Base-by-base conservation (phyloP, 2,797 vertebrate species). In the Halcyon smyrnensis region DNA sequence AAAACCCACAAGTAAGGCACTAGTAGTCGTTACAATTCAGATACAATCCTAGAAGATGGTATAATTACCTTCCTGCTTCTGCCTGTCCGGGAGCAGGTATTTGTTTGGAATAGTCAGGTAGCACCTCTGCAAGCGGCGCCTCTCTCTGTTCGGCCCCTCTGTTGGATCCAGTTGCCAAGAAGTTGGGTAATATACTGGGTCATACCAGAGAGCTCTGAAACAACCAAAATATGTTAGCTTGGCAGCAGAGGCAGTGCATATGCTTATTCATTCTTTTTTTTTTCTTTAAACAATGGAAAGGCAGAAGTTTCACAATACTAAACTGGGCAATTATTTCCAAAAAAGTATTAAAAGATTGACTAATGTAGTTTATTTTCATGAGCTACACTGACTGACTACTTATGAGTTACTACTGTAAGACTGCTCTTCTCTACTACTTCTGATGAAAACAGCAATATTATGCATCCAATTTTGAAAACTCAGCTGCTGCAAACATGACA, bases 101-200 rank as follows among this genome's bases (percentile, higher is more conserved):
- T 99, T 99, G 98, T 99, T 99, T 65, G 99, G 99, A 94, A 99
- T 99, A 85, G 99, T 99, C 90, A 99, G 98, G 97, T 99, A 99
- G 96, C 99, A 99, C 86, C 99, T 98, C 97, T 99, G 99, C 57
- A 99, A 97, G 28, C 99, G 99, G 16, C 99, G 98, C 8, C 99
- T 98, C 96, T 99, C 99, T 68, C 99, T 98, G 95, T 99, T 99
- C 3, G 99, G 99, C 4, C 99, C 99, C 95, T 99, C 99, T 1
- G 99, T 99, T 79, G 99, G 99, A 94, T 99, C 99, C 96, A 99
- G 97, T 94, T 99, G 99, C 99, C 99, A 99, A 41, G 99, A 99
- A 5, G 98, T 98, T 46, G 99, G 99, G 91, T 99, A 99, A 78
- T 99, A 99, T 11, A 98, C 97, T 62, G 98, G 99, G 94, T 99